Evolutionary conservation across 2,888 invertebrate genomes (phyloP), one percentile per base, ranked within the genome.

Genomic region (Drosophila mercatorum): DNA sequence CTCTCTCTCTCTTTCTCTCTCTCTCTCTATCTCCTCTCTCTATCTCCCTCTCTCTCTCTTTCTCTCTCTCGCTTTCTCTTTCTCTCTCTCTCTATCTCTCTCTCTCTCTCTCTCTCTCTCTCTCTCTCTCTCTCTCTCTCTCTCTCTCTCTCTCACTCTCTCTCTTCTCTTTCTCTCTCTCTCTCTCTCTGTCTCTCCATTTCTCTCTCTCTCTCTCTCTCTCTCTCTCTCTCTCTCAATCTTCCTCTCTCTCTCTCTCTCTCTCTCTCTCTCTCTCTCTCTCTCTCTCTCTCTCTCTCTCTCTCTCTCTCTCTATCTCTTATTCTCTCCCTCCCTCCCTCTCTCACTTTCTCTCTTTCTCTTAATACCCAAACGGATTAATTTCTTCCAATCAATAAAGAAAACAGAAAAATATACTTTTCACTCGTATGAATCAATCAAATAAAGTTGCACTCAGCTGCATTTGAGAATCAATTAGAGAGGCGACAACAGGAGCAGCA

Each of bases 401-500:
- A 22, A 22, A 5, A 28, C 5, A 51, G n/a, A 1, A 17, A 47
- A 47, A 1, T 7, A 26, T 7, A 14, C 3, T 17, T 28, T 28
- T 14, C 14, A 0, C 1, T 28, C 28, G 3, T 8, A n/a, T 46
- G 47, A 28, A 28, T 34, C 34, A 51, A 51, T 31, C 17, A 31
- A 41, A 12, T 17, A 12, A 6, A n/a, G n/a, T 10, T 28, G 40
- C 38, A n/a, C 11, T 38, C 28, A 6, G 12, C 31, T 41, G 8
- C 31, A 6, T 7, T 31, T 56, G 56, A 14, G 34, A 57, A 57
- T 57, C 56, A 43, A 57, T 44, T 44, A 34, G 56, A 44, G 31
- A 31, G 56, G 56, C 56, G 41, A 56, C 43, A 43, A 31, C 41
- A 22, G 22, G 22, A 22, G 22, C 22, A 22, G 22, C 22, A 43